These are phyloP conservation scores for Diarsia rubi DNA, from an alignment of 2,888 invertebrate genomes.

Conservation along the genomic window DNA sequence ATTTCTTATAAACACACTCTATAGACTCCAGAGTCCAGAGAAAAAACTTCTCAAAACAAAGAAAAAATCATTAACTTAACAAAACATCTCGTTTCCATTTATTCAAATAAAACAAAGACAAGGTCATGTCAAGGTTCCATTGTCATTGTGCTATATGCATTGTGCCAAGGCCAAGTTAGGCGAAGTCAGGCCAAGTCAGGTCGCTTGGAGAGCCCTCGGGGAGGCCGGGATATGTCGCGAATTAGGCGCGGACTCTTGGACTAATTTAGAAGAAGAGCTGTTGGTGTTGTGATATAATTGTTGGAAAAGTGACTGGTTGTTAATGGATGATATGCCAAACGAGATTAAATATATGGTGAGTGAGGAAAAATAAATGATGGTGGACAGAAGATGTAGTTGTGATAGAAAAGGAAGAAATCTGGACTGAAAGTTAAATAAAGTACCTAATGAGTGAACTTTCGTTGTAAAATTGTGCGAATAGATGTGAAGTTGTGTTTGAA, in stretches of 20 bases:
- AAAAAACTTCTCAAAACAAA: constrained; percentile 10
- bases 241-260: constrained; percentile 68
- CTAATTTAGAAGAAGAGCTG: constrained; percentile 68
- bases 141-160: constrained; percentile 69
- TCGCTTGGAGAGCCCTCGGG: constrained; percentile 68
- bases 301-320: constrained; percentile 4
- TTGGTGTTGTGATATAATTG: constrained; percentile 48
- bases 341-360: background rate
- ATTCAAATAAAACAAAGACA: constrained; percentile 60
- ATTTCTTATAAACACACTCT: background rate
- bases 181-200: constrained; percentile 66
- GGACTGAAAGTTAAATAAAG: too few species aligned
- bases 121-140: constrained; percentile 75
- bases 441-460: too few species aligned
- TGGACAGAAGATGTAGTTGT: too few species aligned
- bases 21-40: accelerated
- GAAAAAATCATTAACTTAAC: constrained; percentile 17
- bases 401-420: too few species aligned
- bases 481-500: too few species aligned
- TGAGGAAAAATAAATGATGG: background rate
- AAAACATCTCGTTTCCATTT: constrained; percentile 46
- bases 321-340: background rate
- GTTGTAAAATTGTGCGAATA: too few species aligned
- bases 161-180: constrained; percentile 68
- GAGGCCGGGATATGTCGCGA: constrained; percentile 69